Base-by-base conservation (phyloP, 2,797 vertebrate species). In the Spondyliosoma cantharus region DNA sequence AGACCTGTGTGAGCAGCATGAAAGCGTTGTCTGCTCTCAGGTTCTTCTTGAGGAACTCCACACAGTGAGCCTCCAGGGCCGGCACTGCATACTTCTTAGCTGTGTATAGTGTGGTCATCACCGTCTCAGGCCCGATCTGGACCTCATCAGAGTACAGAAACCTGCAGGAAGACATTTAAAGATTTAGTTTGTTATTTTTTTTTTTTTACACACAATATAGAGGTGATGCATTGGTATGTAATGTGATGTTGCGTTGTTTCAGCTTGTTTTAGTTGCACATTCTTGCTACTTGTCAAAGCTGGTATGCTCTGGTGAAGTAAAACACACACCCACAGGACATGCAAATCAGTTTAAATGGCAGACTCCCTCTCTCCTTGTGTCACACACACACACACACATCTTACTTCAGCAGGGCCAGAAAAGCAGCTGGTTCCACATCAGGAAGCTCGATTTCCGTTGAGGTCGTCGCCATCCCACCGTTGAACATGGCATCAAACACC, bases 101-200 rank as follows among this genome's bases (percentile, higher is more conserved):
- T 0, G 98, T 99, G 77, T 99, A 99, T n/a, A 99, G 94, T 0
- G 98, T 99, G 62, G 98, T 99, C 98, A 99, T 99, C 86, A 99
- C 98, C 0, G 97, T 99, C 95, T 99, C 98, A 0, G 98, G 98
- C 24, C 98, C 98, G 0, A 99, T 99, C 92, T 98, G 97, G 71
- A 99, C 98, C 83, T 99, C 98, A 50, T 99, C 98, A 0, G 98
- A 99, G 86, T 99, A 99, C 11, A 99, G 96, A 72, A 99, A 99
- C 90, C 98, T 96, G 87, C 24, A 77, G 14, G n/a, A 54, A 58
- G 24, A 13, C 13, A 37, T 37, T 37, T 9, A 37, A n/a, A n/a
- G 0, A 37, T 37, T 37, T 9, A 8, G 5, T 29, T 27, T 29
- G 1, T 1, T 11, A 11, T 37, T 37, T 37, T 37, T 11, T 37